Evolutionary conservation across 2,888 invertebrate genomes (phyloP).

Genomic region (Apotomis betuletana): DNA sequence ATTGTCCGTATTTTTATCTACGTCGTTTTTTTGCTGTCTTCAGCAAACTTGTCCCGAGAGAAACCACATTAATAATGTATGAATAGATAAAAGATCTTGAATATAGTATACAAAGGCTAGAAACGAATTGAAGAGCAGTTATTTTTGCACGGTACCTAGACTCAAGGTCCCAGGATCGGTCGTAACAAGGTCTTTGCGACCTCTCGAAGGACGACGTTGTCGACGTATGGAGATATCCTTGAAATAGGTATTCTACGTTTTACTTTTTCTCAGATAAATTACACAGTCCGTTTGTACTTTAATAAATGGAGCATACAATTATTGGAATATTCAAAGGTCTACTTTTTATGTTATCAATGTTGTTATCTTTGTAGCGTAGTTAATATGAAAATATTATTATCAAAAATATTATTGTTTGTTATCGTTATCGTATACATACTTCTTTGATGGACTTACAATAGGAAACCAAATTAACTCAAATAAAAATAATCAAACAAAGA

Average conservation of each 20-base stretch:
- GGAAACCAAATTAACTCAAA: too few species aligned
- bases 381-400: too few species aligned
- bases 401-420: too few species aligned
- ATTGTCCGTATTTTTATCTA: conserved; percentile 16
- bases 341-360: not conserved
- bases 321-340: conserved; percentile 1
- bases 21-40: conserved; percentile 2
- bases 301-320: conserved; percentile 9
- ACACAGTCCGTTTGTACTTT: conserved; percentile 1
- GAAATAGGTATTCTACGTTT: conserved; percentile 42
- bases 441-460: too few species aligned
- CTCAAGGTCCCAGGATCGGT: conserved; percentile 54
- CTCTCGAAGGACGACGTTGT: conserved; percentile 52
- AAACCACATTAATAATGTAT: conserved; percentile 6
- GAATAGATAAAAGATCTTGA: conserved; percentile 17
- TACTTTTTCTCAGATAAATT: conserved; percentile 19
- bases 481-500: too few species aligned
- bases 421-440: too few species aligned
- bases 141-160: conserved; percentile 37
- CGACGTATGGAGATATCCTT: conserved; percentile 51
- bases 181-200: conserved; percentile 56
- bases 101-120: conserved; percentile 12
- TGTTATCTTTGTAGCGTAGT: too few species aligned
- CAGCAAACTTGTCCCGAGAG: not conserved
- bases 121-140: conserved; percentile 17